phyloP scores from a whole-genome alignment of 64 coral and sea anemone genomes.

The Platygyra sinensis region DNA sequence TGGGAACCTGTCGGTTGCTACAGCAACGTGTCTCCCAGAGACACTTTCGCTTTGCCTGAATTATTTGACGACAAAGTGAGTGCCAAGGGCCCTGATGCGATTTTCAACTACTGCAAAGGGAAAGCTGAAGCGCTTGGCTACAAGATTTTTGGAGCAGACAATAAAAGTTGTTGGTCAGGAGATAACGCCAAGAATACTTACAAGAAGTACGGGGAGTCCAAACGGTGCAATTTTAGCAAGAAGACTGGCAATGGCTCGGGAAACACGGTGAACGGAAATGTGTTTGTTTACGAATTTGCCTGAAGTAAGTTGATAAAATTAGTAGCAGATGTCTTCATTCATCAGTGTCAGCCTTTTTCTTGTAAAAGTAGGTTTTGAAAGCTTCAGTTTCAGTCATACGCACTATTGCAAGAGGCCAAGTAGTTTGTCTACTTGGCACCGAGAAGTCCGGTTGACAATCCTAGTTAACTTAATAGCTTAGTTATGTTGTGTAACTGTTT shows the following conservation, averaged over 20 bases:
- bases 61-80: background rate
- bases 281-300: background rate
- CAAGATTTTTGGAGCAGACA: background rate
- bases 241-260: background rate
- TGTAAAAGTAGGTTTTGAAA: too few species aligned
- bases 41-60: background rate
- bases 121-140: constrained; percentile 6
- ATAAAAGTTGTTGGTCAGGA: background rate
- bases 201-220: background rate
- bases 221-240: background rate
- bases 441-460: too few species aligned
- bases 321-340: too few species aligned
- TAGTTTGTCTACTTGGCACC: too few species aligned
- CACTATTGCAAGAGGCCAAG: too few species aligned
- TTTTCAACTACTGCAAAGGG: background rate
- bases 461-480: too few species aligned
- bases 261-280: background rate
- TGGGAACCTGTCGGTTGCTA: background rate
- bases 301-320: background rate
- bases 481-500: too few species aligned
- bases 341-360: too few species aligned
- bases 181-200: background rate
- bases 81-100: background rate
- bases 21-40: background rate
- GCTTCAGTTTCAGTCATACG: too few species aligned